Conservation (phyloP, 2,797 vertebrate genomes). For the Mormyrus proboscirostris region DNA sequence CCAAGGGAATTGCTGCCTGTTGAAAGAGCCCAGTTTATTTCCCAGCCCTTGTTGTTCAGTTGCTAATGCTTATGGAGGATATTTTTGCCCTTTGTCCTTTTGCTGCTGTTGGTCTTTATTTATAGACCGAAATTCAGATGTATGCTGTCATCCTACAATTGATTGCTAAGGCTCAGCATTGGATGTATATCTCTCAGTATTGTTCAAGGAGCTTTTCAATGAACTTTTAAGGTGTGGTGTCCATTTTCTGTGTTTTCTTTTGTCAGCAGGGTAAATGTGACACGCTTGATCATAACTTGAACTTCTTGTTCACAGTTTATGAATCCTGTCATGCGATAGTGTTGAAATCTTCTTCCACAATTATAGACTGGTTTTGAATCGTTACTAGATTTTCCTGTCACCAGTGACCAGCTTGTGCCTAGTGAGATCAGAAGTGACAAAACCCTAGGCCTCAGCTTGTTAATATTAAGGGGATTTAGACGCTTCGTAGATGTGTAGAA, state of each 20-base stretch:
- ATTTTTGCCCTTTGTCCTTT: not conserved
- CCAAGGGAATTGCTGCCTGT: not conserved
- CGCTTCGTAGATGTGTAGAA: not conserved
- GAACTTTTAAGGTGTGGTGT: not conserved
- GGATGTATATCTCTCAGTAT: not conserved
- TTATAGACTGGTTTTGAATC: not conserved
- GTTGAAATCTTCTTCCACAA: not conserved
- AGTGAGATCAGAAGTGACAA: not conserved
- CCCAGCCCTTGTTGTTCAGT: not conserved
- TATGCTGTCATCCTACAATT: not conserved
- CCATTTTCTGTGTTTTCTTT: not conserved
- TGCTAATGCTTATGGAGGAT: not conserved
- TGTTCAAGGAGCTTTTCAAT: not conserved
- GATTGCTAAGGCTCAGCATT: not conserved
- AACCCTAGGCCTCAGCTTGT: not conserved
- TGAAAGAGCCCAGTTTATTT: not conserved
- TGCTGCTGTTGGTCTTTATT: not conserved
- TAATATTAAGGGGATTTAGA: not conserved
- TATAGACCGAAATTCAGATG: not conserved
- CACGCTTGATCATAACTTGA: not conserved
- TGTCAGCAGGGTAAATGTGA: not conserved
- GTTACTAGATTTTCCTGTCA: not conserved
- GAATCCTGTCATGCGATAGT: not conserved
- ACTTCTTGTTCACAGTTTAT: not conserved
- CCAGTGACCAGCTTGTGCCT: not conserved